Conservation (phyloP, 2,113 vertebrate genomes). For the Corythoichthys haematopterus region DNA sequence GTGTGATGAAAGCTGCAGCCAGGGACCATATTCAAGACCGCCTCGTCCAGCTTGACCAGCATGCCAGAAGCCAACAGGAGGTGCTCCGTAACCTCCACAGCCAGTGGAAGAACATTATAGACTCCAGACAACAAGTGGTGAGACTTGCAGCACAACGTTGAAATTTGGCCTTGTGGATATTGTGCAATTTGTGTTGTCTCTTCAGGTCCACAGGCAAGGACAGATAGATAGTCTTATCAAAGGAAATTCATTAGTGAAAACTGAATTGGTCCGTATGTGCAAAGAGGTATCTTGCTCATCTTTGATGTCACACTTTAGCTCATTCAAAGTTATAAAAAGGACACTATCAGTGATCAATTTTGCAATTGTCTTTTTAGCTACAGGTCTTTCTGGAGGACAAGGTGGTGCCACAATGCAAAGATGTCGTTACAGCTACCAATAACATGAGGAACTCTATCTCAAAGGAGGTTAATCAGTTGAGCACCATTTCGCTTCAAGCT, state of each 20-base stretch:
- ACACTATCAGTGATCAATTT: neutral
- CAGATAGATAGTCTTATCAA: slow-evolving; percentile 74
- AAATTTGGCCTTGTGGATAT: neutral
- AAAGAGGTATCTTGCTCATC: slow-evolving; percentile 50
- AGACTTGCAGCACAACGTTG: slow-evolving; percentile 8
- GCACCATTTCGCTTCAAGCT: slow-evolving; percentile 58
- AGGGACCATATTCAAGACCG: slow-evolving; percentile 60
- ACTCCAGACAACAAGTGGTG: slow-evolving; percentile 75
- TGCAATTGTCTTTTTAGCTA: slow-evolving; percentile 50
- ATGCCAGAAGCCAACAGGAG: slow-evolving; percentile 57
- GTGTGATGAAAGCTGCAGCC: slow-evolving; percentile 63
- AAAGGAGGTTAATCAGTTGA: slow-evolving; percentile 66
- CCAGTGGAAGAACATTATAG: slow-evolving; percentile 77
- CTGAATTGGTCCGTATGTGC: slow-evolving; percentile 57
- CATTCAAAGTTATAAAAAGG: neutral
- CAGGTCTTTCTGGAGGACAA: slow-evolving; percentile 51
- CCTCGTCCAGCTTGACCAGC: slow-evolving; percentile 63
- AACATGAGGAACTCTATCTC: slow-evolving; percentile 62
- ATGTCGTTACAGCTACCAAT: slow-evolving; percentile 40
- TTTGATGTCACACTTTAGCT: neutral
- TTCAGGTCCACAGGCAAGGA: slow-evolving; percentile 70
- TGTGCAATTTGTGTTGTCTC: slow-evolving; percentile 8
- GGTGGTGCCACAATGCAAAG: slow-evolving; percentile 53
- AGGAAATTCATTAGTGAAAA: slow-evolving; percentile 69
- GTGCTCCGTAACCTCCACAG: slow-evolving; percentile 67